Base-by-base conservation (phyloP, 2,113 vertebrate genomes). In the Percopsis transmontana region DNA sequence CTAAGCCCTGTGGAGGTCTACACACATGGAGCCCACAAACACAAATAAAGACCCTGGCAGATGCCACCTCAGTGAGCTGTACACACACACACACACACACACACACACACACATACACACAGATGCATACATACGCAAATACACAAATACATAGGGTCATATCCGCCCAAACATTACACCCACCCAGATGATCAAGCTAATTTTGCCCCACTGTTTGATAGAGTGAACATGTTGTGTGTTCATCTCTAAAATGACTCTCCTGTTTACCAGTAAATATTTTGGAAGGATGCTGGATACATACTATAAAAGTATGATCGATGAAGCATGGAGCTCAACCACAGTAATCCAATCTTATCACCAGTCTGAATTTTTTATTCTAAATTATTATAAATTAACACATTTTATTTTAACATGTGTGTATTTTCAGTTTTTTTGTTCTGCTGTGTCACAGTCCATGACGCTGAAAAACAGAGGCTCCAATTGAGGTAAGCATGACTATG, bases 21-120 rank as follows among this genome's bases (percentile, higher is more conserved):
- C 73, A 70, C 83, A 89, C 86, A 86, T 87, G 85, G 78, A 86
- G 77, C 69, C 73, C 83, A 82, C 82, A 87, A 85, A 85, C 72
- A 85, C 54, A 71, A 76, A 63, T 83, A 85, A 87, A 83, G 58
- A 14, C 68, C 62, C 74, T 78, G 80, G 67, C 84, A 86, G 85
- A 90, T 87, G 87, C 83, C 80, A 58, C 80, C 75, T 86, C 76
- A 55, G 76, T 69, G 79, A 79, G 60, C 62, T 21, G 59, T 72
- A 54, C 45, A 19, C 55, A 47, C 9, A 57, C 6, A 18, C 55
- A 65, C 62, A 55, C 27, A 48, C 53, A 71, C 41, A 72, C 68
- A 62, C 62, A 72, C 15, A 70, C 51, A 76, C 62, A 80, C 58
- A 70, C 62, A 62, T 40, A 77, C 47, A 51, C 60, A 62, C 45